A percentile compares a stretch with the other conserved stretches of the same genome.
Conservation (phyloP, 2,888 invertebrate genomes). For the Cynaeus angustus region DNA sequence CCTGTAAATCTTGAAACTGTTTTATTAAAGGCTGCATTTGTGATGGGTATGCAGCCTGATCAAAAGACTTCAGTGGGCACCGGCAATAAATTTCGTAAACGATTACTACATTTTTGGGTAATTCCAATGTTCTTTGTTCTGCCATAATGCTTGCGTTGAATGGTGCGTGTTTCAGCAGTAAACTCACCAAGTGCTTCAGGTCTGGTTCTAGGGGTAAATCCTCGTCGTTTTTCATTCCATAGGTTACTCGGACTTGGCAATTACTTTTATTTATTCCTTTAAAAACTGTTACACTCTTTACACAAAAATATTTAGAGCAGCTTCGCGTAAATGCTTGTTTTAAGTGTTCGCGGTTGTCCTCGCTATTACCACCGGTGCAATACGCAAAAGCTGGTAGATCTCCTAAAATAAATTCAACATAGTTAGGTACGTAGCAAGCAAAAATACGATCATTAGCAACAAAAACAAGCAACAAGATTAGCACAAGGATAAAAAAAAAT, state of each 20-base stretch:
- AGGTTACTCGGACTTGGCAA: conserved; percentile 22
- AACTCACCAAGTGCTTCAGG: conserved; percentile 16
- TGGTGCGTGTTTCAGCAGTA: conserved; percentile 20
- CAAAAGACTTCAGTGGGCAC: conserved; percentile 9
- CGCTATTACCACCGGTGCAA: conserved; percentile 23
- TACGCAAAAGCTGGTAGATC: conserved; percentile 29
- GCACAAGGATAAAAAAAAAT: conserved; percentile 17
- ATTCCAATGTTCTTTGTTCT: conserved; percentile 25
- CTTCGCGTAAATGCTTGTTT: conserved; percentile 22
- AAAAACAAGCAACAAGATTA: conserved; percentile 1
- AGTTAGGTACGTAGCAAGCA: conserved; percentile 1
- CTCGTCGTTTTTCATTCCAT: conserved; percentile 11
- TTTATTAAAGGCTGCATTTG: conserved; percentile 32
- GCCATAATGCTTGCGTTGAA: conserved; percentile 15
- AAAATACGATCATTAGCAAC: conserved; percentile 24
- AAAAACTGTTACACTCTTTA: conserved; percentile 16
- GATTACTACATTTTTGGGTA: conserved; percentile 18
- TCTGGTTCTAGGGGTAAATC: conserved; percentile 27
- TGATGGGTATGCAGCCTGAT: conserved; percentile 5
- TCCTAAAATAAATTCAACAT: conserved; percentile 33
- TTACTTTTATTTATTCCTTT: conserved; percentile 21
- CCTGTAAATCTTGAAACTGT: conserved; percentile 29
- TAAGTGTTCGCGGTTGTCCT: conserved; percentile 25
- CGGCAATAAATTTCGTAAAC: conserved; percentile 25
- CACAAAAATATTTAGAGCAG: conserved; percentile 28